Evolutionary conservation across 1,140 invertebrate species (phyloP), one percentile per base, ranked within the genome.

Genomic region (Apis cerana): DNA sequence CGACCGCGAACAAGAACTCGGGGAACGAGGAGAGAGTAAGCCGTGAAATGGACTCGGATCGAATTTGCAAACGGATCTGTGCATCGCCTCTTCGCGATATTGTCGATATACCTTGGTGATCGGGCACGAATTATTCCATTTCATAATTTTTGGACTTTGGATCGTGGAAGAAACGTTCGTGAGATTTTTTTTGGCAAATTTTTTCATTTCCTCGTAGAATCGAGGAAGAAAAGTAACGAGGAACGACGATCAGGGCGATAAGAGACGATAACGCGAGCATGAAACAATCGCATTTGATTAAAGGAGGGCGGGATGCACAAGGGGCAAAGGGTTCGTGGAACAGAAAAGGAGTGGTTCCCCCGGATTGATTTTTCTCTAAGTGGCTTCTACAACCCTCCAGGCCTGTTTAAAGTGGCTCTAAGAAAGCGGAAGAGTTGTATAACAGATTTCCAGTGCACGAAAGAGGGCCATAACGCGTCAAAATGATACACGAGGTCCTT

Each of bases 401-500:
- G 43, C 43, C 48, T 56, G 43, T 75, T 59, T 76, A 68, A 33
- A 61, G 43, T 74, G 33, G 19, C 74, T 54, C 74, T 21, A 54
- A 68, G 80, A 65, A 76, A 69, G 19, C 5, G 54, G 56, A 68
- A 76, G 56, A 13, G 69, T 69, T 61, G 58, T 80, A 33, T 61
- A 76, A 82, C 80, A 82, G 80, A 82, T 82, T 82, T 82, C 64
- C 56, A 82, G 10, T 54, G 74, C 72, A 59, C 80, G 54, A 67
- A 76, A 82, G 64, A 68, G 64, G 74, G 80, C 64, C 80, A 82
- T 82, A 82, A 82, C 72, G 74, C 64, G 80, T 76, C 80, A 82
- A 52, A 82, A 69, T 82, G 80, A 82, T 82, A 75, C 80, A 82
- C 58, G 74, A 67, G 64, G 80, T 69, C 74, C 65, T 82, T 58